Evolutionary conservation across 2,888 invertebrate genomes (phyloP), one percentile per base, ranked within the genome.

Genomic region (Lamellibrachia columna): DNA sequence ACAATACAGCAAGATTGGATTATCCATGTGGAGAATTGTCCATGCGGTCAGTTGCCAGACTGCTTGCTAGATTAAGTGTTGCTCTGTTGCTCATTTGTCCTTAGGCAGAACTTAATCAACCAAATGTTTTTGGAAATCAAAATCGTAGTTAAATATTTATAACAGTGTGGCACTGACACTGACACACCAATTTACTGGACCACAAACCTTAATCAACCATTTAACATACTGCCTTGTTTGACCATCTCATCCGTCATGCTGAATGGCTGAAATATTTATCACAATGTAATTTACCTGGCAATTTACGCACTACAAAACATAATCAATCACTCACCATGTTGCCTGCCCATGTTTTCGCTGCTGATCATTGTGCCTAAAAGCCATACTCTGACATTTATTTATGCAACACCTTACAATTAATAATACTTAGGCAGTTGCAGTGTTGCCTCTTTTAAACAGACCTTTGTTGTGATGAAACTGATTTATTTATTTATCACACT

Each of bases 121-220:
- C 15, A 22, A 75, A 75, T 75, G 75, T 75, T 75, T 75, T n/a
- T 6, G 22, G 75, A 75, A n/a, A 75, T 11, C 22, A n/a, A 75
- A 75, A 15, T 22, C 75, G 3, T 75, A 75, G 75, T 75, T n/a
- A 75, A 75, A 75, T 75, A 75, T 22, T 75, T 75, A 75, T 22
- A 75, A 75, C 22, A n/a, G 75, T 75, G 75, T 75, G 75, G n/a
- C 75, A 75, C 22, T 40, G 40, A 40, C 40, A 40, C 40, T 40
- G 40, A 40, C 40, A 15, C 22, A 75, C 75, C 75, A 75, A 75
- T 75, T 75, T 75, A 75, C 22, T 6, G 75, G 58, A 58, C 58
- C 58, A 75, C 75, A 75, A 75, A 75, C 75, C 75, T 75, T 75
- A 75, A 75, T 75, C n/a, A 15, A 75, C 75, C 75, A 75, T 75